Conservation (phyloP, 2,113 vertebrate species). For the Hoplias malabaricus region DNA sequence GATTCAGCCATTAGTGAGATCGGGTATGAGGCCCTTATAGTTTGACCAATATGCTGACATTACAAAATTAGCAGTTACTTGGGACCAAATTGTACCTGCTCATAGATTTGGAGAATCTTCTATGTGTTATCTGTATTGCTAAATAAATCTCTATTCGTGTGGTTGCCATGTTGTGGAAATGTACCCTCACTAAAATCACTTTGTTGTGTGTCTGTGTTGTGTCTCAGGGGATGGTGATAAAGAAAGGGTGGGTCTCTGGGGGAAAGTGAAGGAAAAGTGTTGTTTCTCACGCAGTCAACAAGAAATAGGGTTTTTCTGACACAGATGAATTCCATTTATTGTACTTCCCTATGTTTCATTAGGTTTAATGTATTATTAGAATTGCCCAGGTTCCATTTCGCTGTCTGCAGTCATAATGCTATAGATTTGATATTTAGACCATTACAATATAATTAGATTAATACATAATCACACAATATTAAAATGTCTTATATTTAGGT, state of each 20-base stretch:
- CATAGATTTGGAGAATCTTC: no score
- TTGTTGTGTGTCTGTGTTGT: not conserved
- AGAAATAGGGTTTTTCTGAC: not conserved
- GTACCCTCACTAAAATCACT: not conserved
- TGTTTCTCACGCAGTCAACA: not conserved
- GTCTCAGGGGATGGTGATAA: not conserved
- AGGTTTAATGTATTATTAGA: not conserved
- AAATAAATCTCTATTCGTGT: not conserved
- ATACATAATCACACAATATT: no score
- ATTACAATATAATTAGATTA: not conserved
- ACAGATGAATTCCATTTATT: not conserved
- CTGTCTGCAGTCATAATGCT: not conserved
- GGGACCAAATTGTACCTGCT: no score
- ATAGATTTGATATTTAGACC: not conserved
- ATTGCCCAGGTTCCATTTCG: not conserved
- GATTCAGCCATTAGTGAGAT: no score
- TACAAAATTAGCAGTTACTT: no score
- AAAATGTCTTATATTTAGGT: no score
- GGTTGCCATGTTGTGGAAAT: not conserved
- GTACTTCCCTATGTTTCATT: not conserved
- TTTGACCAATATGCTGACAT: no score
- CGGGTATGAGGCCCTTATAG: no score
- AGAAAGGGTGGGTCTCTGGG: not conserved
- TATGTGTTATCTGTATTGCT: not conserved
- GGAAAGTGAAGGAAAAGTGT: not conserved